Evolutionary conservation across 2,888 invertebrate genomes (phyloP), one percentile per base, ranked within the genome.

Genomic region (Lamellibrachia satsuma): DNA sequence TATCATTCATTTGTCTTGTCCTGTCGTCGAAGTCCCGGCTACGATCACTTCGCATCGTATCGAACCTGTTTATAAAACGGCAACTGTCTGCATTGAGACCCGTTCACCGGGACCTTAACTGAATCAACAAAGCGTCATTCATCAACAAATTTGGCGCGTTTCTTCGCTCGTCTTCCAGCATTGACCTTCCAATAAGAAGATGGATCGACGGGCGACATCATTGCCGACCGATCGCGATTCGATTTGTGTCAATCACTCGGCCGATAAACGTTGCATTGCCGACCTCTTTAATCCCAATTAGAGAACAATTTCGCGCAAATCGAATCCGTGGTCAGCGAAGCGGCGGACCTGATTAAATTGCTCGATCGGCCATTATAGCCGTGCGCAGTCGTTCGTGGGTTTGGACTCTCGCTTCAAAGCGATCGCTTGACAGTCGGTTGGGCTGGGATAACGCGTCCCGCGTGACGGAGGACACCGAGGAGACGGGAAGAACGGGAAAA

Each of bases 231-330:
- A 75, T 75, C 75, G 22, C 75, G 75, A 75, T 75, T 75, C 75
- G 75, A 75, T 75, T 75, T 75, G 75, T 75, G 75, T 75, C 75
- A 75, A 75, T 75, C 75, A 75, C 75, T 75, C 75, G 75, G 75
- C 75, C 75, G 75, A 75, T 75, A 75, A 75, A 75, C 75, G 75
- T 75, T 75, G 75, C 75, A 75, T 75, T 75, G 75, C 75, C 75
- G 75, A 75, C 75, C 75, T 75, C 75, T 75, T 75, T 75, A 75
- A 75, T 75, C 75, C 75, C 75, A 75, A 75, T 75, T 75, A 75
- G 75, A 22, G 75, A 75, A 75, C 75, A 75, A 75, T 75, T 75
- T 75, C 75, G 75, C 75, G 75, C 75, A 75, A 75, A 75, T 75
- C 75, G 75, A 75, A 75, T 75, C 75, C 75, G 75, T 75, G 75